Evolutionary conservation across 2,113 vertebrate genomes (phyloP), one percentile per base, ranked within the genome.

Genomic region (Hyperopisus bebe): DNA sequence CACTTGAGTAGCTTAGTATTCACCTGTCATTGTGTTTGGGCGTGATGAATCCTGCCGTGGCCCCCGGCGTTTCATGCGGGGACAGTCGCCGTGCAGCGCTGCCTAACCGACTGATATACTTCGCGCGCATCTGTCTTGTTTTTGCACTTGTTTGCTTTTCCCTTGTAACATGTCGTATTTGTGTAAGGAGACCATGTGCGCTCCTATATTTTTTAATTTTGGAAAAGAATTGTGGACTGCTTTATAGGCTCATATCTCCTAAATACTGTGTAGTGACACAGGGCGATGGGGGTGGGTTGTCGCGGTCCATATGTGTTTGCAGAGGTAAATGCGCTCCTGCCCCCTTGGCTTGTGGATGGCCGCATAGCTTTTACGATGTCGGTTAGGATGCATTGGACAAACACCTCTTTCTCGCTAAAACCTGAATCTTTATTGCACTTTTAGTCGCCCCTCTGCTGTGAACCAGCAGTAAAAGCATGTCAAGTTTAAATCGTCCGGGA

Each of bases 401-500:
- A n/a, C 6, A 62, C 21, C 8, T 10, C 55, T 62, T 62, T 62
- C 24, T 66, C 58, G 24, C 27, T 27, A 66, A 27, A 66, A 2
- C 2, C 2, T 58, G 19, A 5, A 24, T 58, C 55, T 58, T 58
- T 8, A 24, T 58, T 58, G 21, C 55, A 24, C 55, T 24, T 58
- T 24, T 58, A 58, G 21, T 58, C 21, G 21, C 19, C 55, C 55
- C 21, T 58, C 55, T 58, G 55, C n/a, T 11, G 62, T 27, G 62
- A 11, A 27, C 62, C n/a, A 66, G 62, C 9, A 27, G 62, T 27
- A 66, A 66, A 62, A 27, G n/a, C n/a, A 27, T 27, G n/a, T 66
- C 62, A 10, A n/a, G n/a, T 31, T 66, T 66, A 11, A 27, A 66
- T 66, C 3, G 62, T 66, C 8, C 50, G 66, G 88, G 92, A 92